phyloP scores from a whole-genome alignment of 1,140 invertebrate genomes.

The Drosophila biarmipes region DNA sequence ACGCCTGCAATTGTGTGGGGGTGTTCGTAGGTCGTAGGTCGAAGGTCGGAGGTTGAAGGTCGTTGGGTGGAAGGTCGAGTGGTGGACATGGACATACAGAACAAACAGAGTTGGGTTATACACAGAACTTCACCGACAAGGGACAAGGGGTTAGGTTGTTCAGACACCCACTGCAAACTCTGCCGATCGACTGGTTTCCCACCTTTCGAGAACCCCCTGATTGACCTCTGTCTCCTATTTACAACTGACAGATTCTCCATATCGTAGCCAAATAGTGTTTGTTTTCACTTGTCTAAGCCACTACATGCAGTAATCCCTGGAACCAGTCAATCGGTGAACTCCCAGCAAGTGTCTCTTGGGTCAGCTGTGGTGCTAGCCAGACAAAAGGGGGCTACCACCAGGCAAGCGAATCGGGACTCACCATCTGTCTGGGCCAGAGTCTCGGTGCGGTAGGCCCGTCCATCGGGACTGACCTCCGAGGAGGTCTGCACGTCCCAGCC shows the following conservation, averaged over 20 bases:
- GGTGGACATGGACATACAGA: constrained; percentile 61
- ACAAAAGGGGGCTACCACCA: constrained; percentile 5
- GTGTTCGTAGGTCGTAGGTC: constrained; percentile 12
- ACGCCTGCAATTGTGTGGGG: constrained; percentile 77
- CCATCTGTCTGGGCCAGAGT: constrained; percentile 82
- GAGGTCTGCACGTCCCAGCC: constrained; percentile 85
- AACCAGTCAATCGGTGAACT: background rate
- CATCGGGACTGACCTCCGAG: constrained; percentile 84
- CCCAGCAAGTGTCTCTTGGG: background rate
- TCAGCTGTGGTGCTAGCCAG: constrained; percentile 1
- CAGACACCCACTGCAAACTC: background rate
- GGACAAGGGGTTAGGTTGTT: constrained; percentile 31
- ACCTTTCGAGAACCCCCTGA: background rate
- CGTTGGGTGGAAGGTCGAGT: constrained; percentile 32
- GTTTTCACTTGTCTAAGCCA: too few relatives aligned
- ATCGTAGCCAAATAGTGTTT: too few relatives aligned
- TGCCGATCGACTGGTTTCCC: background rate
- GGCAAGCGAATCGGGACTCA: constrained; percentile 44
- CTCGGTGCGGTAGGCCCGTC: constrained; percentile 82
- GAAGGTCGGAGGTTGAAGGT: constrained; percentile 8
- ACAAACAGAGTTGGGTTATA: constrained; percentile 45
- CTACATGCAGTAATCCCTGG: too few relatives aligned
- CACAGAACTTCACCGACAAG: constrained; percentile 35
- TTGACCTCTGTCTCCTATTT: background rate
- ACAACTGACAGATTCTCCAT: too few relatives aligned